These are phyloP conservation scores for Saccopteryx leptura DNA, from an alignment of 2,113 vertebrate species.

Conservation along the genomic window DNA sequence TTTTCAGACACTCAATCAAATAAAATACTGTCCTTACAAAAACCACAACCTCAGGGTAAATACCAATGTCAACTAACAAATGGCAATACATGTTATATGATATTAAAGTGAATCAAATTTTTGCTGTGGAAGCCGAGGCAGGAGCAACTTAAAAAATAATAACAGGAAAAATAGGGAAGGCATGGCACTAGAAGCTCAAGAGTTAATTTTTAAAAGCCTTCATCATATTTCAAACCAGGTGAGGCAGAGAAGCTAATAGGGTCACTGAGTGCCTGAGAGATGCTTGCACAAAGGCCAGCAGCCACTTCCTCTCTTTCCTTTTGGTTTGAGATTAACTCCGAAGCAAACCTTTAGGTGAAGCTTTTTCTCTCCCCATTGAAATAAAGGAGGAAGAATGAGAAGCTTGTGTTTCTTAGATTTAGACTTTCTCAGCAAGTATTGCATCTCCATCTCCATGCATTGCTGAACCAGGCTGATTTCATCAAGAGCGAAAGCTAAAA, in stretches of 20 bases:
- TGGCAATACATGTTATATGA: not conserved
- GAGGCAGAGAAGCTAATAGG: constrained; percentile 62
- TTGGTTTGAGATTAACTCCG: constrained; percentile 61
- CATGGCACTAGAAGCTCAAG: not conserved
- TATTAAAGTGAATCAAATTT: not conserved
- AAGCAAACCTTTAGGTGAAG: constrained; percentile 13
- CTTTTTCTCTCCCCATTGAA: not conserved
- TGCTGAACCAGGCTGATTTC: not conserved
- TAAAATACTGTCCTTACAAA: not conserved
- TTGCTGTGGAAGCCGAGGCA: not conserved
- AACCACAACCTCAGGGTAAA: not conserved
- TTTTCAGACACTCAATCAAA: constrained; percentile 18
- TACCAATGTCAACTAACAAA: not conserved
- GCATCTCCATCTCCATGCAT: not conserved
- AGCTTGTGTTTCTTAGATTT: not conserved
- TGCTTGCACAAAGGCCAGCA: not conserved
- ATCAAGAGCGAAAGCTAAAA: not conserved
- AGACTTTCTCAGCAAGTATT: not conserved
- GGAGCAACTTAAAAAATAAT: not conserved
- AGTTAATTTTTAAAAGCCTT: constrained; percentile 33
- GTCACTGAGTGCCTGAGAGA: not conserved
- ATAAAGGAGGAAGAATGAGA: not conserved
- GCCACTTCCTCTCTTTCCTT: constrained; percentile 30
- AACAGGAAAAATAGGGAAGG: not conserved
- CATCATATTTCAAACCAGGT: constrained; percentile 46